A percentile compares a stretch with the other conserved stretches of the same genome.
These are phyloP conservation scores for Tragulus kanchil DNA, from an alignment of 2,113 vertebrate genomes.

Conservation along the genomic window DNA sequence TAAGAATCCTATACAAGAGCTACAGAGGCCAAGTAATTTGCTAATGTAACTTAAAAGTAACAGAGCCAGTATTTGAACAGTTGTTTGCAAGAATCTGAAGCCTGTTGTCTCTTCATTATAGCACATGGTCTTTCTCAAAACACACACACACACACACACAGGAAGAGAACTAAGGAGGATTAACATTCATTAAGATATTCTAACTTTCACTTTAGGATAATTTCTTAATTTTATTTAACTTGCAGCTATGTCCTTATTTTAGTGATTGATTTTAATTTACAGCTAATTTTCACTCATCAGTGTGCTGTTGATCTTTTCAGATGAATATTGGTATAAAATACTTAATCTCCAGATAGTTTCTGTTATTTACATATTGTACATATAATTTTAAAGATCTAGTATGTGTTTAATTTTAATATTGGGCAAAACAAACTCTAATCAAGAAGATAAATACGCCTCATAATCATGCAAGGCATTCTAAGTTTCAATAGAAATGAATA, in stretches of 20 bases:
- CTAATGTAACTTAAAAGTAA: not conserved
- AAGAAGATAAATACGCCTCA: conserved; percentile 73
- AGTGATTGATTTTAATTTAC: conserved; percentile 69
- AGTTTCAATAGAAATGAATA: conserved; percentile 72
- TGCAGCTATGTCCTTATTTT: conserved; percentile 64
- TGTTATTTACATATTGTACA: conserved; percentile 56
- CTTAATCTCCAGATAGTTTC: conserved; percentile 64
- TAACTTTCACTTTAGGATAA: conserved; percentile 61
- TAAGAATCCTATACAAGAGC: not conserved
- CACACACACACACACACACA: not conserved
- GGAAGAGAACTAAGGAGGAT: not conserved
- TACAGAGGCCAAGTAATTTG: not conserved
- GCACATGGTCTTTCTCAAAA: not conserved
- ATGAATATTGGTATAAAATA: conserved; percentile 61
- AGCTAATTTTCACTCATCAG: conserved; percentile 67
- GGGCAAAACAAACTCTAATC: conserved; percentile 79
- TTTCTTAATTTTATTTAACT: conserved; percentile 69
- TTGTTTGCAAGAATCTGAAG: not conserved
- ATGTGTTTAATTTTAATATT: conserved; percentile 76
- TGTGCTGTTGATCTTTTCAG: conserved; percentile 51
- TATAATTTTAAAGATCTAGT: conserved; percentile 74
- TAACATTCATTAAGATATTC: conserved; percentile 47
- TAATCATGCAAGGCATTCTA: conserved; percentile 71
- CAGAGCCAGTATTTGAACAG: not conserved
- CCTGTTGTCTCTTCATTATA: not conserved